Evolutionary conservation across 1,140 invertebrate genomes (phyloP).

Genomic region (Bathynomus jamesi): DNA sequence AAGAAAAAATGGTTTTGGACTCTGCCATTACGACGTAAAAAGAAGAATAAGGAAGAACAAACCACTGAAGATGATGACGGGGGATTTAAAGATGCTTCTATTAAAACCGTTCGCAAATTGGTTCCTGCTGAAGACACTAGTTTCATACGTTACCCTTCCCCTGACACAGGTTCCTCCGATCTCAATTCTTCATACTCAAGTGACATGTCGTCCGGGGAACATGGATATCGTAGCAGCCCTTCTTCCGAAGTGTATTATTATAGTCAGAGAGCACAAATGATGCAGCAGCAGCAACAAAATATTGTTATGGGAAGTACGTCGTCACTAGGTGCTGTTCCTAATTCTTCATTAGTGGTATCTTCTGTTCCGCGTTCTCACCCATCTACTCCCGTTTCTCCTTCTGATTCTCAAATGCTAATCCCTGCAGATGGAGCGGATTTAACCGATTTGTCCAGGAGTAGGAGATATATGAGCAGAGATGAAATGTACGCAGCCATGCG

Average conservation of each 20-base stretch:
- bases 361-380: conserved; percentile 25
- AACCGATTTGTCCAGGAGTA: conserved; percentile 26
- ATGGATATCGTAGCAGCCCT: conserved; percentile 35
- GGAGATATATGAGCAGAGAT: conserved; percentile 35
- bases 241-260: conserved; percentile 36
- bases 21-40: conserved; percentile 27
- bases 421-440: conserved; percentile 32
- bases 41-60: conserved; percentile 35
- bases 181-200: conserved; percentile 35
- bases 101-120: conserved; percentile 24
- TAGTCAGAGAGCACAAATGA: conserved; percentile 18
- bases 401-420: conserved; percentile 18
- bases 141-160: conserved; percentile 36
- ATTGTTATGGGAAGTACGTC: conserved; percentile 9
- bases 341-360: not conserved
- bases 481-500: conserved; percentile 36
- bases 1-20: conserved; percentile 38
- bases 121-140: conserved; percentile 26
- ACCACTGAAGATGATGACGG: conserved; percentile 34
- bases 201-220: conserved; percentile 32
- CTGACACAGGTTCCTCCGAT: conserved; percentile 34
- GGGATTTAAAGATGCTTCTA: conserved; percentile 32
- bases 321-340: not conserved
- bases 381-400: conserved; percentile 32
- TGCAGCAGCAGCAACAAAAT: conserved; percentile 16